phyloP scores from a whole-genome alignment of 1,140 invertebrate species.

The Drosophila santomea region DNA sequence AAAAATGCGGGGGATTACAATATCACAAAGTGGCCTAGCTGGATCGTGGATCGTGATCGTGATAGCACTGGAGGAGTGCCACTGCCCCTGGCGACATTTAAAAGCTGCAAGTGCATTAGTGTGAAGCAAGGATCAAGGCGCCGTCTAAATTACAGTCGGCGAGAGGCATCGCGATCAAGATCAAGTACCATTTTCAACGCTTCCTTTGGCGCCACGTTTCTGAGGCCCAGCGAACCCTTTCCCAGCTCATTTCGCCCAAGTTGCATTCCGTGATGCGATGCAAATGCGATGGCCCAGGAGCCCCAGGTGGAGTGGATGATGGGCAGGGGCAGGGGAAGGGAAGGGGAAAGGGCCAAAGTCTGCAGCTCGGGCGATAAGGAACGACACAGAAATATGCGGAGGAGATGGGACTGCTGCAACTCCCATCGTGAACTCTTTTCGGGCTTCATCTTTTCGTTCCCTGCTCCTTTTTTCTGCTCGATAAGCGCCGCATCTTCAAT shows the following conservation, averaged over 20 bases:
- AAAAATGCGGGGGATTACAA: slow-evolving; percentile 23
- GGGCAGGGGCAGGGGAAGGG: slow-evolving; percentile 33
- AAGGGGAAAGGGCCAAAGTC: slow-evolving; percentile 48
- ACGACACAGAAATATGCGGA: slow-evolving; percentile 63
- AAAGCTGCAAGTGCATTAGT: slow-evolving; percentile 83
- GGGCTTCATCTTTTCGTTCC: slow-evolving; percentile 39
- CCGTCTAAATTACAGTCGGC: slow-evolving; percentile 78
- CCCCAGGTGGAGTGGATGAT: neutral
- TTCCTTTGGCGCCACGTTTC: slow-evolving; percentile 81
- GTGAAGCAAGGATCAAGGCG: slow-evolving; percentile 81
- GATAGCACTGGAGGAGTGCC: slow-evolving; percentile 15
- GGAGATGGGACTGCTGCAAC: slow-evolving; percentile 42
- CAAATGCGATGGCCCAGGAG: slow-evolving; percentile 34
- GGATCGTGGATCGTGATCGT: slow-evolving; percentile 16
- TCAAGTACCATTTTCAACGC: slow-evolving; percentile 81
- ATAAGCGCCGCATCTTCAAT: slow-evolving; percentile 84
- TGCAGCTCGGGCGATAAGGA: slow-evolving; percentile 64
- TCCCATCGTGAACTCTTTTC: slow-evolving; percentile 67
- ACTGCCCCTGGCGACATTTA: slow-evolving; percentile 69
- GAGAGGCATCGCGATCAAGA: slow-evolving; percentile 64
- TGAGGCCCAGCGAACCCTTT: slow-evolving; percentile 54
- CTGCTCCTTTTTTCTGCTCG: slow-evolving; percentile 46
- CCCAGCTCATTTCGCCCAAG: slow-evolving; percentile 49
- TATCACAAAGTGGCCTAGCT: slow-evolving; percentile 52
- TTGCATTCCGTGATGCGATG: slow-evolving; percentile 61